Evolutionary conservation across 2,888 invertebrate genomes (phyloP).

Genomic region (Nomada lathburiana): DNA sequence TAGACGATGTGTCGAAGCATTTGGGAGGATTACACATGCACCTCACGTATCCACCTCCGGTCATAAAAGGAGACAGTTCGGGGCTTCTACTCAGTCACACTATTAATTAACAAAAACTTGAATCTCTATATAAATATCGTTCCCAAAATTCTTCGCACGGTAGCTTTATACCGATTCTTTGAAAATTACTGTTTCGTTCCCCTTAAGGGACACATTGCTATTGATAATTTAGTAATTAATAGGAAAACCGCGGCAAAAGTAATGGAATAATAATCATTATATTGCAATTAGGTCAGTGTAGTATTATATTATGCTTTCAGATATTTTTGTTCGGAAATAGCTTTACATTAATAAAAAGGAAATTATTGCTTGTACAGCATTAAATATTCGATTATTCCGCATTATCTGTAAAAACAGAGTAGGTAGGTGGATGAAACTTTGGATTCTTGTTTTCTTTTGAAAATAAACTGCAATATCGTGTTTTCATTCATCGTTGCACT

Average conservation of each 20-base stretch:
- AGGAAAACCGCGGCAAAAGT: no score
- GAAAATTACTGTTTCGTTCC: not conserved
- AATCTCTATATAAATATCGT: slow-evolving; percentile 47
- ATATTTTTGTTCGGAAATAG: not conserved
- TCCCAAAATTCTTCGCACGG: slow-evolving; percentile 27
- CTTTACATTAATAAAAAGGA: not conserved
- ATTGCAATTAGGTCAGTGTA: no score
- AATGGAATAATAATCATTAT: no score
- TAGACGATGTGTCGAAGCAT: slow-evolving; percentile 57
- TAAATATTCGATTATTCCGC: no score
- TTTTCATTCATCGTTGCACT: slow-evolving; percentile 48
- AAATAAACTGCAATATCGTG: slow-evolving; percentile 30
- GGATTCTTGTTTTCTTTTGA: not conserved
- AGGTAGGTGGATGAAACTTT: not conserved
- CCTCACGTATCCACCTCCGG: slow-evolving; percentile 67
- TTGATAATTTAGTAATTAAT: not conserved
- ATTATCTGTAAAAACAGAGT: not conserved
- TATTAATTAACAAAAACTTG: slow-evolving; percentile 61
- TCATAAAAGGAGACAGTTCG: slow-evolving; percentile 66
- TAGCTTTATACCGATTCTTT: not conserved
- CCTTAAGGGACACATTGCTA: not conserved
- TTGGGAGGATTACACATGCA: slow-evolving; percentile 49
- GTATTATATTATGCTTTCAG: not conserved
- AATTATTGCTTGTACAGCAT: no score
- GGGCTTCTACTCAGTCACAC: slow-evolving; percentile 62